These are phyloP conservation scores for Globodera rostochiensis DNA, from an alignment of 1,140 invertebrate species.

Conservation along the genomic window DNA sequence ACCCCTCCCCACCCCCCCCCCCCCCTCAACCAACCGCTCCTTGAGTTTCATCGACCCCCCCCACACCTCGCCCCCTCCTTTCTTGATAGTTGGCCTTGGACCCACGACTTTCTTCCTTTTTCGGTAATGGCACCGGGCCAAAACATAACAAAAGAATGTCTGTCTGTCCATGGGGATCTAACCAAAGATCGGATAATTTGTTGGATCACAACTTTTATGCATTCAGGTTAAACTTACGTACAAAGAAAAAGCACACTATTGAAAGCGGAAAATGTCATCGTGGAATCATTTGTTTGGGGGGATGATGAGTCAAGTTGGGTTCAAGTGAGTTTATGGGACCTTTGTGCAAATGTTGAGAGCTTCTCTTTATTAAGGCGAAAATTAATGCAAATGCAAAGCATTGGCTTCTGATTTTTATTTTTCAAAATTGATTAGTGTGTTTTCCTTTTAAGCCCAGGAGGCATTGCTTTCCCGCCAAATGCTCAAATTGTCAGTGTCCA, in stretches of 20 bases:
- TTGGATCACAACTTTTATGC: too few species aligned
- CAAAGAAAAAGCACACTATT: not conserved
- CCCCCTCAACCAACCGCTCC: slow-evolving; percentile 12
- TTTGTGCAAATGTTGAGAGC: not conserved
- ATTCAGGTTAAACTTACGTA: not conserved
- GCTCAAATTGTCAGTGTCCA: slow-evolving; percentile 31
- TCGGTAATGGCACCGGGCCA: slow-evolving; percentile 3
- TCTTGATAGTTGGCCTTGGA: slow-evolving; percentile 15
- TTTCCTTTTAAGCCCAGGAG: slow-evolving; percentile 10
- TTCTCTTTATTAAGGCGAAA: not conserved
- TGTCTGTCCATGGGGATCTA: not conserved
- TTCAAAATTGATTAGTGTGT: not conserved
- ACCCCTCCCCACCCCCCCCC: not conserved
- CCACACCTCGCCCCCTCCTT: slow-evolving; percentile 9
- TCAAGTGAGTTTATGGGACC: not conserved
- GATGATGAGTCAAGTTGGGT: slow-evolving; percentile 13
- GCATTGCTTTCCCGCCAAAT: slow-evolving; percentile 23
- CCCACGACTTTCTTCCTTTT: slow-evolving; percentile 1
- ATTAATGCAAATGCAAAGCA: not conserved
- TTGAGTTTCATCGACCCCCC: slow-evolving; percentile 3
- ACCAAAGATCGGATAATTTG: not conserved
- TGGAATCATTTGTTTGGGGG: slow-evolving; percentile 17
- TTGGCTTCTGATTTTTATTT: not conserved
- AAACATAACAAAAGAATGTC: not conserved
- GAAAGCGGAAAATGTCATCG: not conserved